Conservation (phyloP, 1,140 invertebrate genomes). For the Chironomus striatipennis region DNA sequence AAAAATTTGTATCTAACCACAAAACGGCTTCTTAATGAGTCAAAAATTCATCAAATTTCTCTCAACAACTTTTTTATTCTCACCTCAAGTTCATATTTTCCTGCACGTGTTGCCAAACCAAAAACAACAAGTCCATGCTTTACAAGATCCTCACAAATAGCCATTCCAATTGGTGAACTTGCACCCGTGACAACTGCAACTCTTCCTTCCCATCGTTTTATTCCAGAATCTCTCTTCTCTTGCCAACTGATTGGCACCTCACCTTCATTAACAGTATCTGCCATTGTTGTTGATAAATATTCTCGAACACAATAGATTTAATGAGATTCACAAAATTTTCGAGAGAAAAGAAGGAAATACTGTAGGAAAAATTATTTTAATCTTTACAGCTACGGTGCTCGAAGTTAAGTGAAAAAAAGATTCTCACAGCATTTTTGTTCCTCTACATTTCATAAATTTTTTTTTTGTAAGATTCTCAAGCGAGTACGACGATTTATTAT, state of each 20-base stretch:
- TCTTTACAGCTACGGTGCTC: background rate
- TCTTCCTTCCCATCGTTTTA: slow-evolving; percentile 35
- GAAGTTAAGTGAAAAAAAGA: background rate
- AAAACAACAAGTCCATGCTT: slow-evolving; percentile 27
- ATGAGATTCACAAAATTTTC: background rate
- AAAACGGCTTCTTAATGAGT: too few species aligned
- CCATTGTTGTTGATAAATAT: background rate
- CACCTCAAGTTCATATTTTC: background rate
- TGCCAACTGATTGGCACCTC: background rate
- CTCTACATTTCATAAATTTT: background rate
- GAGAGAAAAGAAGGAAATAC: background rate
- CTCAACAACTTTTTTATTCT: background rate
- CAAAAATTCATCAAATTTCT: too few species aligned
- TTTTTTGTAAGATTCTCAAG: slow-evolving; percentile 11
- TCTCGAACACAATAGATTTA: too few species aligned
- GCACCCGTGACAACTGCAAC: slow-evolving; percentile 44
- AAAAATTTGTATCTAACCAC: too few species aligned
- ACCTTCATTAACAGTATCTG: background rate
- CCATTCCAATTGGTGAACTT: slow-evolving; percentile 41
- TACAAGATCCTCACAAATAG: slow-evolving; percentile 17
- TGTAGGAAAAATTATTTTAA: background rate
- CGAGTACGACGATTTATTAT: slow-evolving; percentile 14
- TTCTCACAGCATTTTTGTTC: background rate
- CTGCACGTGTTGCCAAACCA: background rate
- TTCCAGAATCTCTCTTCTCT: background rate